Conservation (phyloP, 30 jellyfish, hydroid and myxozoan genomes). For the Chrysaora quinquecirrha region DNA sequence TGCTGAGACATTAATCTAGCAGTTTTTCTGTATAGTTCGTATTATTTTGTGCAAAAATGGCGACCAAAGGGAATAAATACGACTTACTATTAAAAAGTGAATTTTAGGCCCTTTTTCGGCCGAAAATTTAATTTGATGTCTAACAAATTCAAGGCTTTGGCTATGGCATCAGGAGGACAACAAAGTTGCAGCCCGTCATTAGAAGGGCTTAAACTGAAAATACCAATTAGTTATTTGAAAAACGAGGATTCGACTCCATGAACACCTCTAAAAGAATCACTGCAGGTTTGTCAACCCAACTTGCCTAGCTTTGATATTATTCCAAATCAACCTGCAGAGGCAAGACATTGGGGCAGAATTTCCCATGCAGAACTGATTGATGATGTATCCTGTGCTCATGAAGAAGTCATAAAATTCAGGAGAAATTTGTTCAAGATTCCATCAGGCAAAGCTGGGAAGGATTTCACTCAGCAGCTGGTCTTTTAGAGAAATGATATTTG, state of each 20-base stretch:
- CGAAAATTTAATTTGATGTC: background rate
- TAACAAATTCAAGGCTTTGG: slow-evolving; percentile 2
- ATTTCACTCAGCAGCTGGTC: background rate
- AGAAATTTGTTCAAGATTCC: background rate
- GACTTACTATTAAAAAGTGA: slow-evolving; percentile 1
- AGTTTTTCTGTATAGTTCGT: slow-evolving; percentile 7
- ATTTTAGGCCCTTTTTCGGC: background rate
- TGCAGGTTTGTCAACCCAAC: background rate
- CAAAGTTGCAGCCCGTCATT: slow-evolving; percentile 18
- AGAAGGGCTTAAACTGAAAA: slow-evolving; percentile 13
- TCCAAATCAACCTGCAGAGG: background rate
- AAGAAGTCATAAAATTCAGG: background rate
- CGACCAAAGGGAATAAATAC: slow-evolving; percentile 15
- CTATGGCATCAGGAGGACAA: slow-evolving; percentile 13
- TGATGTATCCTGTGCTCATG: background rate
- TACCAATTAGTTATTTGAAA: slow-evolving; percentile 4
- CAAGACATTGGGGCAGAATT: slow-evolving; percentile 1
- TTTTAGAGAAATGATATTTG: too few species aligned
- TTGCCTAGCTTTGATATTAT: background rate
- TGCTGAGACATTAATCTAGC: slow-evolving; percentile 7
- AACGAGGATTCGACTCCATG: background rate
- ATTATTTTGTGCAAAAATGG: slow-evolving; percentile 14
- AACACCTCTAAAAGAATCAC: background rate
- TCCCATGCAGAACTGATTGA: background rate
- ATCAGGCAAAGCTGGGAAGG: background rate